phyloP scores from a whole-genome alignment of 2,113 vertebrate species.

The Pedetes capensis region DNA sequence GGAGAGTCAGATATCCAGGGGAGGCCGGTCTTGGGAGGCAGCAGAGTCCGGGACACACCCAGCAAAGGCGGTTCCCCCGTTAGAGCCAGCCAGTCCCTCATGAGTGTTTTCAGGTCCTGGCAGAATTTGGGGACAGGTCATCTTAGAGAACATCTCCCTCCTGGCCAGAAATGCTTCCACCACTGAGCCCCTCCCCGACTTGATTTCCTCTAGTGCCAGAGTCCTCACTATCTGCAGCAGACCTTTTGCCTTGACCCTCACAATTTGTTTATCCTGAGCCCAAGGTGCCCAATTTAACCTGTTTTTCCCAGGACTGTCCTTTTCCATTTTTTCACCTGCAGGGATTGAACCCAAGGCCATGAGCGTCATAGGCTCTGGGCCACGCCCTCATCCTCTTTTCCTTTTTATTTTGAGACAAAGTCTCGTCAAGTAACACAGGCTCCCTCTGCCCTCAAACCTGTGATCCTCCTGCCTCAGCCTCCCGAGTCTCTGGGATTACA shows the following conservation, averaged over 20 bases:
- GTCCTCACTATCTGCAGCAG: neutral
- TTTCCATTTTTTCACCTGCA: no score
- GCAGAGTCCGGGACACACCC: rapidly evolving
- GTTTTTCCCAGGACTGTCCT: neutral
- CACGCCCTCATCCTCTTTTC: no score
- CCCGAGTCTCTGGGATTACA: no score
- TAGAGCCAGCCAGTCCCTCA: neutral
- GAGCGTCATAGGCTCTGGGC: no score
- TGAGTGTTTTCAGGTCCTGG: neutral
- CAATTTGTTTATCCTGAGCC: neutral
- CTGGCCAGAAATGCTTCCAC: neutral
- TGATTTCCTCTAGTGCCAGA: neutral
- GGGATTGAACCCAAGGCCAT: no score
- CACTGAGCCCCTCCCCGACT: rapidly evolving
- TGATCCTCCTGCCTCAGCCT: no score
- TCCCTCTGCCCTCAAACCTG: no score
- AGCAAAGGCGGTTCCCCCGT: rapidly evolving
- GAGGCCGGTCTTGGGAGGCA: neutral
- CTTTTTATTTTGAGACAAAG: no score
- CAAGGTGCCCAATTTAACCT: neutral
- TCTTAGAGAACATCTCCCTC: neutral
- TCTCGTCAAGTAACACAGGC: no score
- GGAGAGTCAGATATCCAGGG: neutral
- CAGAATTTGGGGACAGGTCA: neutral
- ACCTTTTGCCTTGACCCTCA: neutral